phyloP scores from a whole-genome alignment of 2,888 invertebrate species.

The Xiphydria camelus region DNA sequence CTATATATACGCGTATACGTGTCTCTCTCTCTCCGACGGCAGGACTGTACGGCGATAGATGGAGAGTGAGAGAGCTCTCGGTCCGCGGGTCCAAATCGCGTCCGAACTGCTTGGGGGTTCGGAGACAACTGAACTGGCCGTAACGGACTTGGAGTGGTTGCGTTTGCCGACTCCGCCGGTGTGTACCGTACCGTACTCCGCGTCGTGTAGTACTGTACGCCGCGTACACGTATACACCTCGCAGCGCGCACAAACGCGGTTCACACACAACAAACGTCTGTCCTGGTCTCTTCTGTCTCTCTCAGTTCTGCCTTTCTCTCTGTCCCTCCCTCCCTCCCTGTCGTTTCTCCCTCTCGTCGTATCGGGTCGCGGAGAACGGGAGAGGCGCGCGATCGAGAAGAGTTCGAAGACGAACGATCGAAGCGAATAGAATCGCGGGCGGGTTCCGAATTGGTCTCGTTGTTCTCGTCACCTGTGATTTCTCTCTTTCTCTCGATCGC shows the following conservation, averaged over 20 bases:
- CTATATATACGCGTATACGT: no score
- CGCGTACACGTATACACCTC: neutral
- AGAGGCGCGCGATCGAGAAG: no score
- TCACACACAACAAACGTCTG: neutral
- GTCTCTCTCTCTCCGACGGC: no score
- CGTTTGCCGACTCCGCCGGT: slow-evolving; percentile 32
- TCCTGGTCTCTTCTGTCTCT: neutral
- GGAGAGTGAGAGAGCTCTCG: no score
- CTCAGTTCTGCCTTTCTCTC: neutral
- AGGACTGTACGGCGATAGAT: no score
- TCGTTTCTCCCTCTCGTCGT: neutral
- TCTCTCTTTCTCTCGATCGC: no score
- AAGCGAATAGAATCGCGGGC: no score
- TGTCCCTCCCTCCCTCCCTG: neutral
- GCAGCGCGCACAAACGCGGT: neutral
- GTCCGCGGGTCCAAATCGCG: slow-evolving; percentile 29
- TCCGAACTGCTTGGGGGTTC: slow-evolving; percentile 54
- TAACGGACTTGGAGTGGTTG: slow-evolving; percentile 45
- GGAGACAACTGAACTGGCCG: slow-evolving; percentile 53
- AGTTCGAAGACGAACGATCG: no score
- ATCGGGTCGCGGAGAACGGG: no score
- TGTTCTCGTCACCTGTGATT: no score
- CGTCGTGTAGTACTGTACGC: neutral
- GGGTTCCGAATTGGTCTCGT: no score
- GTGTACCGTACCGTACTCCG: slow-evolving; percentile 8